Conservation (phyloP, 2,113 vertebrate genomes). For the Tetraodon nigroviridis region DNA sequence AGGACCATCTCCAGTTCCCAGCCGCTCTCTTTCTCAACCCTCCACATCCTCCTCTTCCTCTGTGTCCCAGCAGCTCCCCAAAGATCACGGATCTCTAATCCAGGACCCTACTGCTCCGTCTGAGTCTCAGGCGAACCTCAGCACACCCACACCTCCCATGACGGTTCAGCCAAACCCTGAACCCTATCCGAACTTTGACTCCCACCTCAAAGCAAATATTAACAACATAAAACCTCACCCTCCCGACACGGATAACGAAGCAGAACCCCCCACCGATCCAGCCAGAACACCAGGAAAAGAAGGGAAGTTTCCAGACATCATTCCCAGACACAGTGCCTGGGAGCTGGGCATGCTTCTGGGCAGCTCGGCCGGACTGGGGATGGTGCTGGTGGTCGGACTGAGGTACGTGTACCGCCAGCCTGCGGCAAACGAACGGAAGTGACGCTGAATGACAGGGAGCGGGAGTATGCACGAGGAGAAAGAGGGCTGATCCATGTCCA, state of each 20-base stretch:
- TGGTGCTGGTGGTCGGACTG: slow-evolving; percentile 72
- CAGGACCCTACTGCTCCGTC: not conserved
- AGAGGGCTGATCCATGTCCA: slow-evolving; percentile 56
- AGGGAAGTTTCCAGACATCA: slow-evolving; percentile 42
- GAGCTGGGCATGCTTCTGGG: slow-evolving; percentile 79
- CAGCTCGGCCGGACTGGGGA: slow-evolving; percentile 69
- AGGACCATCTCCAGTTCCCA: slow-evolving; percentile 52
- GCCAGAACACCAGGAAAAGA: slow-evolving; percentile 44
- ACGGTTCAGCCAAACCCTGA: slow-evolving; percentile 22
- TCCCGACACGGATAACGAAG: slow-evolving; percentile 15
- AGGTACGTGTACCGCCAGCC: slow-evolving; percentile 73
- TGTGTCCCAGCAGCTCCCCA: not conserved
- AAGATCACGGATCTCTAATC: slow-evolving; percentile 1
- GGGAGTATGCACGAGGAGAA: slow-evolving; percentile 44
- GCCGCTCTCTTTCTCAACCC: slow-evolving; percentile 33
- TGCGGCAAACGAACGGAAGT: slow-evolving; percentile 73
- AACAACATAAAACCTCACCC: slow-evolving; percentile 11
- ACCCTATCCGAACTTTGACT: slow-evolving; percentile 30
- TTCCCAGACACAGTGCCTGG: slow-evolving; percentile 60
- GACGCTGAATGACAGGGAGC: slow-evolving; percentile 67
- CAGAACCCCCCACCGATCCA: slow-evolving; percentile 18
- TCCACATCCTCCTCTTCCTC: slow-evolving; percentile 20
- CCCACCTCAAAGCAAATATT: slow-evolving; percentile 9
- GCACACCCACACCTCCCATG: slow-evolving; percentile 16
- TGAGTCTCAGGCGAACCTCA: slow-evolving; percentile 4